These are phyloP conservation scores for Sebastes minor DNA, from an alignment of 2,797 vertebrate genomes.

Conservation along the genomic window DNA sequence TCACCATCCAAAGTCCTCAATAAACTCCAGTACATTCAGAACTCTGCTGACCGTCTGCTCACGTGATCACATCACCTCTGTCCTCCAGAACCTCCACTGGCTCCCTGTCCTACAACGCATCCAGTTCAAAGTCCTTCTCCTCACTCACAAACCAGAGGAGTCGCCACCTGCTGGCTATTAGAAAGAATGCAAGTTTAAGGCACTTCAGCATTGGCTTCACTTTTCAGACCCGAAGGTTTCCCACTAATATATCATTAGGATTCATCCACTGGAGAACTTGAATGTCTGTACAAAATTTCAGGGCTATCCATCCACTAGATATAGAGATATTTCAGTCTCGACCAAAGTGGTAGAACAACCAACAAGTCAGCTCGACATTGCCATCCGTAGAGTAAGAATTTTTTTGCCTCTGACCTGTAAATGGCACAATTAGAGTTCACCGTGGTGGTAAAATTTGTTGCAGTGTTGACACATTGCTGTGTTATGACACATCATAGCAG, in stretches of 20 bases:
- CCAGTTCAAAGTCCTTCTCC: no score
- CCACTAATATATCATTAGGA: background rate
- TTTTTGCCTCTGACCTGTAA: background rate
- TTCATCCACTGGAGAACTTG: background rate
- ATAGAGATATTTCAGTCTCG: background rate
- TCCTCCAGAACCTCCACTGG: no score
- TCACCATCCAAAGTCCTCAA: no score
- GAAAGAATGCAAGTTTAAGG: background rate
- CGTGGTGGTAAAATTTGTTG: background rate
- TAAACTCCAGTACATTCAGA: no score
- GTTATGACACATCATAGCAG: slow-evolving; percentile 3
- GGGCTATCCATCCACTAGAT: background rate
- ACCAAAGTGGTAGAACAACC: background rate
- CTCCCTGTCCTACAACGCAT: no score
- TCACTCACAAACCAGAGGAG: background rate
- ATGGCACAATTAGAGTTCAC: background rate
- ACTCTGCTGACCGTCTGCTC: no score
- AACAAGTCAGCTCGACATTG: background rate
- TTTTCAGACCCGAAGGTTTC: background rate
- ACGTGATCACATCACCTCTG: no score
- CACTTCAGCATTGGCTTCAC: background rate
- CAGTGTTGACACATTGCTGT: background rate
- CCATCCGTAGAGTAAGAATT: background rate
- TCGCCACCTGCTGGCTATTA: background rate
- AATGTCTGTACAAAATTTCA: background rate